Conservation (phyloP, 2,113 vertebrate genomes). For the Lophura nycthemera region DNA sequence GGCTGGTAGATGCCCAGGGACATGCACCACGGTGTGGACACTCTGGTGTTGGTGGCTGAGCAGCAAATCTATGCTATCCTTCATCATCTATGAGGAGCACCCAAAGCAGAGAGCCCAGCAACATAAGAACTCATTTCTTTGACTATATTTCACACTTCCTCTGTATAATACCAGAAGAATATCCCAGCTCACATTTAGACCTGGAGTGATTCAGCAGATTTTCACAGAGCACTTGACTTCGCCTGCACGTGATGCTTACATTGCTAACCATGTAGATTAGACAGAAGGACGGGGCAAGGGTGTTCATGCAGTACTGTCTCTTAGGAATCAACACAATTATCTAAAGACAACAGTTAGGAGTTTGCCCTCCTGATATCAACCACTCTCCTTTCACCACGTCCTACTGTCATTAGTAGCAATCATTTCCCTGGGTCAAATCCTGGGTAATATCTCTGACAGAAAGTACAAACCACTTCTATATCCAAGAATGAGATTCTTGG, state of each 20-base stretch:
- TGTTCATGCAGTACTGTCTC: background rate
- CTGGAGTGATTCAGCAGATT: background rate
- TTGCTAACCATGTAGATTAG: background rate
- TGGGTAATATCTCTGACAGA: background rate
- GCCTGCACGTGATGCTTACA: background rate
- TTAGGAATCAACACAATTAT: background rate
- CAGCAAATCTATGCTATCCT: conserved; percentile 61
- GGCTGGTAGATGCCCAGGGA: background rate
- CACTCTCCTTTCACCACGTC: background rate
- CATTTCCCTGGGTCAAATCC: background rate
- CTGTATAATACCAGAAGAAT: rapidly evolving
- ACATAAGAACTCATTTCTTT: background rate
- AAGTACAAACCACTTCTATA: background rate
- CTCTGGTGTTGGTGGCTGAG: background rate
- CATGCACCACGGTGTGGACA: rapidly evolving
- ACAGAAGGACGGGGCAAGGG: background rate
- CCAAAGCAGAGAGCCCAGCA: conserved; percentile 76
- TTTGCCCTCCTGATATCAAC: rapidly evolving
- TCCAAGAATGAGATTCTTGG: background rate
- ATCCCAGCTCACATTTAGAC: background rate
- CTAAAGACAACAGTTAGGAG: background rate
- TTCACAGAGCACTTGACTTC: background rate
- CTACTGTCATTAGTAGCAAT: background rate
- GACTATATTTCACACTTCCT: no score
- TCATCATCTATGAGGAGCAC: conserved; percentile 75